Evolutionary conservation across 2,113 vertebrate genomes (phyloP).

Genomic region (Theristicus caerulescens): DNA sequence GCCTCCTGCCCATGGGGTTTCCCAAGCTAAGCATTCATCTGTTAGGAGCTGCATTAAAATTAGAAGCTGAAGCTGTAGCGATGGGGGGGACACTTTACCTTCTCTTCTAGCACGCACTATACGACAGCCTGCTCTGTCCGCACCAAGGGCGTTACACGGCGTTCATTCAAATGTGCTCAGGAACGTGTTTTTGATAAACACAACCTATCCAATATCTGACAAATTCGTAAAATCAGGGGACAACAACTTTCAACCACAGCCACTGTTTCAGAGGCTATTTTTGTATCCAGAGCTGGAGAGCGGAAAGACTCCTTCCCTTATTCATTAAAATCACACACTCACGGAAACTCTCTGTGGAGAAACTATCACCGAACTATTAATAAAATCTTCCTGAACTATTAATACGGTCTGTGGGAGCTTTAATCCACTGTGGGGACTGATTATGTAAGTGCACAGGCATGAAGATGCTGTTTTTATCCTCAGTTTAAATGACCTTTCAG

Average conservation of each 20-base stretch:
- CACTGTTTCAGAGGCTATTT: not conserved
- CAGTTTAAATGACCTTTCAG: not conserved
- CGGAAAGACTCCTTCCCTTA: not conserved
- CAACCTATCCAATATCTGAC: not conserved
- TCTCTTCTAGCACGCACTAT: not conserved
- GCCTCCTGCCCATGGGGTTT: not conserved
- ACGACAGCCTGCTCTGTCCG: not conserved
- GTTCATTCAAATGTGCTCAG: not conserved
- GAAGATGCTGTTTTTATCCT: not conserved
- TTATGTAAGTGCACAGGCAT: conserved; percentile 5
- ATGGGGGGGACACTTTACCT: not conserved
- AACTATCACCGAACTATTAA: conserved; percentile 34
- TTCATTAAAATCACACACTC: not conserved
- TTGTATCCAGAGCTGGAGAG: not conserved
- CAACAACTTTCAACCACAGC: not conserved
- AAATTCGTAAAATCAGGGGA: not conserved
- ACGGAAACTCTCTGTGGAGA: not conserved
- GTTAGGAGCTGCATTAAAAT: not conserved
- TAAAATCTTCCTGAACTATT: conserved; percentile 28
- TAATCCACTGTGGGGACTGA: not conserved
- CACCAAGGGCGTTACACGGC: too few relatives aligned
- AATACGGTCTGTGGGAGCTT: not conserved
- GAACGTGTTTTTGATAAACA: not conserved
- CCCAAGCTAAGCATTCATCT: not conserved
- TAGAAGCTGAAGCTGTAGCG: not conserved